Evolutionary conservation across 1,140 invertebrate species (phyloP), one percentile per base, ranked within the genome.

Genomic region (Heliconius congener): DNA sequence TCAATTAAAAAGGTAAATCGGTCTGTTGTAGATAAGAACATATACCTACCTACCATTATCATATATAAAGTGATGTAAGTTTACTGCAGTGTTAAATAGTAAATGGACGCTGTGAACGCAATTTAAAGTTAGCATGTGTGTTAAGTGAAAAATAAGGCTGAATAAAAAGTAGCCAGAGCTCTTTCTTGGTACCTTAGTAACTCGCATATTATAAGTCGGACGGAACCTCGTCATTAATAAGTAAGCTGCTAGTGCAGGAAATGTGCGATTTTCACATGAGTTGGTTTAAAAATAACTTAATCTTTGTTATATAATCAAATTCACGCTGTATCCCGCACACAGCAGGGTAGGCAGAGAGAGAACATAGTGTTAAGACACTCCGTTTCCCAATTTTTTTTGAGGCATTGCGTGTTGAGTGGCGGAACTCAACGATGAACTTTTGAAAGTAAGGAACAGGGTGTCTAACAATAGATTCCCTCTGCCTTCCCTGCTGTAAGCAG

Each of bases 111-210:
- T 66, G 23, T 66, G 60, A 66, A 66, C 23, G 27, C 23, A 66
- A 66, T 6, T 66, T 16, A 16, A 66, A 30, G 60, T 66, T 66
- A 66, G 60, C 60, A 66, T 66, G 60, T 66, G 60, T 66, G 60
- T 66, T 66, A 66, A 66, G 60, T 66, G 60, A 66, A 66, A 30
- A 66, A 66, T 66, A 66, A 30, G 60, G 60, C 60, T 30, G n/a
- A 5, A 66, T 66, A 66, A 66, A 66, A 66, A 66, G 60, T 66
- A 66, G 27, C 60, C 60, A 30, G 60, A 27, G 60, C 27, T 66
- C 60, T 66, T 66, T 66, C 60, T 66, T 6, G 5, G 60, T 66
- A 66, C 60, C 60, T 66, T 23, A n/a, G 19, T 57, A 66, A 66
- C 27, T 13, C 27, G 60, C 27, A 30, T 11, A 66, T 11, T 27